These are phyloP conservation scores for Tor tambroides DNA, from an alignment of 2,113 vertebrate genomes.

Conservation along the genomic window DNA sequence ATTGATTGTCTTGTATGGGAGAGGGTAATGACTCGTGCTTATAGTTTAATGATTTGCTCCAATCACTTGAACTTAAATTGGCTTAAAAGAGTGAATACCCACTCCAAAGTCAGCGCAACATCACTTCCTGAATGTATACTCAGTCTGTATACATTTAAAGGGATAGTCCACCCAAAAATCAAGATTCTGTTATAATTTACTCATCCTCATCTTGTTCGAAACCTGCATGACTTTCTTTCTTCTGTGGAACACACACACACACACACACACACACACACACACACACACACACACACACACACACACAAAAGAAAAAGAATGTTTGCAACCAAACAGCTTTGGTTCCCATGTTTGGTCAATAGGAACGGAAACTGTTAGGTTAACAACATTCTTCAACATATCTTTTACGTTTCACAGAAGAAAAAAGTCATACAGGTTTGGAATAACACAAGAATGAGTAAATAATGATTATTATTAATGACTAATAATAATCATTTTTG, in stretches of 20 bases:
- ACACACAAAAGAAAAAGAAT: not conserved
- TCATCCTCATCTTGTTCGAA: not conserved
- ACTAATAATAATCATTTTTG: too few species aligned
- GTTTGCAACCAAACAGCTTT: not conserved
- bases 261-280: too few species aligned
- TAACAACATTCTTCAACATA: not conserved
- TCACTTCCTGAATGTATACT: not conserved
- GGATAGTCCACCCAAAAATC: not conserved
- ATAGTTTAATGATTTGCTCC: constrained; percentile 19
- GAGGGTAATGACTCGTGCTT: constrained; percentile 6
- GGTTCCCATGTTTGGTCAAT: not conserved
- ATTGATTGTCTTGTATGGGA: constrained; percentile 14
- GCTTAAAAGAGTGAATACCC: not conserved
- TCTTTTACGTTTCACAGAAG: not conserved
- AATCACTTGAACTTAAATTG: constrained; percentile 12
- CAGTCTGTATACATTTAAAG: not conserved
- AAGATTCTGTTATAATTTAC: not conserved
- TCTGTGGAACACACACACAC: not conserved
- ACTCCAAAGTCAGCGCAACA: not conserved
- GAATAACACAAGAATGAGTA: not conserved
- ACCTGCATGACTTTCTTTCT: not conserved
- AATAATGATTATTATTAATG: too few species aligned
- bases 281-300: too few species aligned
- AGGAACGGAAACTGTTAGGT: too few species aligned
- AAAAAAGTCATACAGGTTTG: not conserved